Evolutionary conservation across 2,888 invertebrate species (phyloP).

Genomic region (Philereme vetulata): DNA sequence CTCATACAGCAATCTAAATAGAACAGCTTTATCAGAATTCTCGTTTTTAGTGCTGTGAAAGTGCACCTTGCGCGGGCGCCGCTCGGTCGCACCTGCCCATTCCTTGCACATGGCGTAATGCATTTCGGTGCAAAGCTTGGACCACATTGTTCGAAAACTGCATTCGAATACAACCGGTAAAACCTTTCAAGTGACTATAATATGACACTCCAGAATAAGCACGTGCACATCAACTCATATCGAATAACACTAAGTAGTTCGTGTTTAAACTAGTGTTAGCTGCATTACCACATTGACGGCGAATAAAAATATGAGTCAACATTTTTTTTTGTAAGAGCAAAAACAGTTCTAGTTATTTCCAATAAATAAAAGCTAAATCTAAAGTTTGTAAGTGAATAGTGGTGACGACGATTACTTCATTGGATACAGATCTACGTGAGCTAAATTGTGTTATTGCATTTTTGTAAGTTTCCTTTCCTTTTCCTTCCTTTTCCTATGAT

Average conservation of each 20-base stretch:
- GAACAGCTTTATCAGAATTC: slow-evolving; percentile 48
- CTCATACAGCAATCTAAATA: slow-evolving; percentile 29
- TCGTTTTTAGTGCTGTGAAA: slow-evolving; percentile 61
- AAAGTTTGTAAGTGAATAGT: slow-evolving; percentile 5
- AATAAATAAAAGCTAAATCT: neutral
- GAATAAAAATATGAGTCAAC: slow-evolving; percentile 30
- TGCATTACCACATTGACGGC: slow-evolving; percentile 25
- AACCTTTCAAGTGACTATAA: slow-evolving; percentile 47
- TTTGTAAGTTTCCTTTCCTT: neutral
- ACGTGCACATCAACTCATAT: slow-evolving; percentile 33
- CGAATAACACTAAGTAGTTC: slow-evolving; percentile 36
- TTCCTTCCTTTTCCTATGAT: slow-evolving; percentile 2
- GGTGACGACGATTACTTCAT: slow-evolving; percentile 11
- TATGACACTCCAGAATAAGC: slow-evolving; percentile 34
- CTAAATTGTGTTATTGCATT: neutral
- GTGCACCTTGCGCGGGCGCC: slow-evolving; percentile 68
- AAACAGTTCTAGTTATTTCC: neutral
- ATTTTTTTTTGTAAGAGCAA: too few relatives aligned
- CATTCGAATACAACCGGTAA: slow-evolving; percentile 38
- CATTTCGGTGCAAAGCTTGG: slow-evolving; percentile 64
- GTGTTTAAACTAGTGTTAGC: slow-evolving; percentile 28
- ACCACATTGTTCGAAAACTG: slow-evolving; percentile 54
- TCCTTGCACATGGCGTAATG: slow-evolving; percentile 75
- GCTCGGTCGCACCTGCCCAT: slow-evolving; percentile 68
- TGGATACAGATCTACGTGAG: slow-evolving; percentile 19